Percentiles rank a stretch among this genome's conserved stretches.
These are phyloP conservation scores for Dryobota labecula DNA, from an alignment of 2,888 invertebrate genomes.

Conservation along the genomic window DNA sequence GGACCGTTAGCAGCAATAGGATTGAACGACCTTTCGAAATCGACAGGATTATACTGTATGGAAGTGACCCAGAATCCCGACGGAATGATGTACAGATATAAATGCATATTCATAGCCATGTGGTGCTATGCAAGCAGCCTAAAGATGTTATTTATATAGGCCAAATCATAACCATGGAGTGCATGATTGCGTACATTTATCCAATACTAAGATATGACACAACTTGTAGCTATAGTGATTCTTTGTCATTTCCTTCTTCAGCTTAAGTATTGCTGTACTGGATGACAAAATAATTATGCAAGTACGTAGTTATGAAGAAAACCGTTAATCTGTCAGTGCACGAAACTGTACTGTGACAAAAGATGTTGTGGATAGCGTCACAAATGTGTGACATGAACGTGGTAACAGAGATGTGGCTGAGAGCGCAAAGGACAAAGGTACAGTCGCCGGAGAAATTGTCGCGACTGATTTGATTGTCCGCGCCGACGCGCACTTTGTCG, in stretches of 20 bases:
- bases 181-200: constrained; percentile 51
- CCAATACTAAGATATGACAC: constrained; percentile 18
- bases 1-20: constrained; percentile 68
- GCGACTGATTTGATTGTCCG: constrained; percentile 84
- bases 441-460: constrained; percentile 78
- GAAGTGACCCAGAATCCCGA: constrained; percentile 80
- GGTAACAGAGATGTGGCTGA: constrained; percentile 47
- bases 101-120: constrained; percentile 77
- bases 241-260: constrained; percentile 27
- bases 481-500: constrained; percentile 84
- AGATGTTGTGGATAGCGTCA: constrained; percentile 68
- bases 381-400: constrained; percentile 64
- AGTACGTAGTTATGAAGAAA: constrained; percentile 36
- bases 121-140: constrained; percentile 68
- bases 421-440: constrained; percentile 73
- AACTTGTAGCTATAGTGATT: constrained; percentile 28
- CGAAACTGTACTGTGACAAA: constrained; percentile 58
- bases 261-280: constrained; percentile 20
- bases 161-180: constrained; percentile 60
- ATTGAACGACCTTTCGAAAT: constrained; percentile 77
- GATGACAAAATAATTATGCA: constrained; percentile 54
- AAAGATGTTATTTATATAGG: constrained; percentile 63
- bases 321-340: constrained; percentile 57
- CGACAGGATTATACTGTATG: constrained; percentile 75
- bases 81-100: constrained; percentile 73